Conservation (phyloP, 1,140 invertebrate species). For the Acyrthosiphon pisum region DNA sequence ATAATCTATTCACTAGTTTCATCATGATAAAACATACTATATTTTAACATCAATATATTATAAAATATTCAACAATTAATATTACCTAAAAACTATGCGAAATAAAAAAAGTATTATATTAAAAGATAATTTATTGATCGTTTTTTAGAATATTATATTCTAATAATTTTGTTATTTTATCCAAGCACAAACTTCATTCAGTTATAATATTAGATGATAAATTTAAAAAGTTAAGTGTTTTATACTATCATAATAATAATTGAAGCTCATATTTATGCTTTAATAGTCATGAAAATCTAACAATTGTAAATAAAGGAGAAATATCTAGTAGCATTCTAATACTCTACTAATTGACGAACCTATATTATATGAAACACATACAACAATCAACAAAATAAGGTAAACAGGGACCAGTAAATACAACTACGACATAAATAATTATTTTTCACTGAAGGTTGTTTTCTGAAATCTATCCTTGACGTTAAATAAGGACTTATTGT, state of each 20-base stretch:
- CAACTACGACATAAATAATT: too few relatives aligned
- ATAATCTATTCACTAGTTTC: not conserved
- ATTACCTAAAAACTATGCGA: not conserved
- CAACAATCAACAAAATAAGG: too few relatives aligned
- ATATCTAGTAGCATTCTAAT: too few relatives aligned
- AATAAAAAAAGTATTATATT: not conserved
- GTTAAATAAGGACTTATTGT: too few relatives aligned
- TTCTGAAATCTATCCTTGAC: too few relatives aligned
- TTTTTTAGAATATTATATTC: not conserved
- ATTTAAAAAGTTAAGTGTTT: not conserved
- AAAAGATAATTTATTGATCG: not conserved
- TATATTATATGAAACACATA: too few relatives aligned
- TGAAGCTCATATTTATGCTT: not conserved
- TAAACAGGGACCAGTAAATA: too few relatives aligned
- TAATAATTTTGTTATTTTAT: not conserved
- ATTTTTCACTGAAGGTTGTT: too few relatives aligned
- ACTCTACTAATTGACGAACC: too few relatives aligned
- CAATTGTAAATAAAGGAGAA: too few relatives aligned
- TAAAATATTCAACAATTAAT: not conserved
- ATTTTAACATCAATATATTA: not conserved
- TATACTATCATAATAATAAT: not conserved
- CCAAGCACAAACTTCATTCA: not conserved
- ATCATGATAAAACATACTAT: not conserved
- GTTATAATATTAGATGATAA: not conserved
- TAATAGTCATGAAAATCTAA: not conserved